These are phyloP conservation scores for Brachionus sp. DNA, from an alignment of 1,140 invertebrate genomes.

Conservation along the genomic window DNA sequence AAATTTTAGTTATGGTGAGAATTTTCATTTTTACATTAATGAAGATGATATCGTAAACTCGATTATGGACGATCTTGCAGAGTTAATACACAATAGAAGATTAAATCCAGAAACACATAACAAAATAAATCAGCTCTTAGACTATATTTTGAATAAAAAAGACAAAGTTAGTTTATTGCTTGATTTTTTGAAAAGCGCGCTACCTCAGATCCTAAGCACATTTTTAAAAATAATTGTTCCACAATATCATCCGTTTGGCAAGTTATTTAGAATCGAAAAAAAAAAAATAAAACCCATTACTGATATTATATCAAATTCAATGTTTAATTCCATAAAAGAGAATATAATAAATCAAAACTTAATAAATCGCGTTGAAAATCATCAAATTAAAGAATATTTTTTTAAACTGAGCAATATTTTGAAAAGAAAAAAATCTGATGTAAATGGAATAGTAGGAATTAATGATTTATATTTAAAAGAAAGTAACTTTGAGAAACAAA, in stretches of 20 bases:
- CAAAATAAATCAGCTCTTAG: background rate
- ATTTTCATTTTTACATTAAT: slow-evolving; percentile 14
- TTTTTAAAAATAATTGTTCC: background rate
- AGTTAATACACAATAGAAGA: background rate
- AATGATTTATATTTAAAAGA: background rate
- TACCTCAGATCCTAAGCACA: background rate
- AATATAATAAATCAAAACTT: background rate
- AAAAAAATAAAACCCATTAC: background rate
- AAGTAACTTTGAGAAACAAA: background rate
- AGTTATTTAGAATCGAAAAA: background rate
- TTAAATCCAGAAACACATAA: too few relatives aligned
- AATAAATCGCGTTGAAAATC: background rate
- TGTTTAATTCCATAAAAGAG: background rate
- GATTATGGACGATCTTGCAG: background rate
- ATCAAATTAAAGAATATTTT: background rate
- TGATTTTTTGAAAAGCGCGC: background rate
- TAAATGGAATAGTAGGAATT: background rate
- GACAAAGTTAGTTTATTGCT: background rate
- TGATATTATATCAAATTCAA: background rate
- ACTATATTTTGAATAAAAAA: background rate
- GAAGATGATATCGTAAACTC: background rate
- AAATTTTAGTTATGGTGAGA: background rate
- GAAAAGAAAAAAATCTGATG: background rate
- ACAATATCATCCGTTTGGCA: slow-evolving; percentile 11
- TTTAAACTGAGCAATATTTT: background rate